These are phyloP conservation scores for Hirtodrosophila histrioides DNA, from an alignment of 2,888 invertebrate genomes.

Conservation along the genomic window DNA sequence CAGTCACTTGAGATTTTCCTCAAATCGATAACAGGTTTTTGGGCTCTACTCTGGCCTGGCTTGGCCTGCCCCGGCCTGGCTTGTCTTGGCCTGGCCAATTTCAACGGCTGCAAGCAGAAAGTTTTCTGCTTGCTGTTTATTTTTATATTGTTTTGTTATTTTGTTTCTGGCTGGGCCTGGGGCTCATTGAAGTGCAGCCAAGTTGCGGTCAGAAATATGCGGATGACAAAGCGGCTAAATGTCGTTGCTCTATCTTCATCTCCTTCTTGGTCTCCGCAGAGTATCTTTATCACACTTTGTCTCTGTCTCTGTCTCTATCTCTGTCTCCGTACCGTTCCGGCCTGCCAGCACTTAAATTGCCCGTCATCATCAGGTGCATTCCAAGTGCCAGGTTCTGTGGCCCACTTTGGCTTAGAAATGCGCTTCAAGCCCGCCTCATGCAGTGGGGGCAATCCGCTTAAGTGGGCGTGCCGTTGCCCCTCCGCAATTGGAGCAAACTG, in stretches of 20 bases:
- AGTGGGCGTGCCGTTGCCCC: constrained; percentile 44
- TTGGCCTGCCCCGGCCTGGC: background rate
- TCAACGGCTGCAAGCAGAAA: constrained; percentile 59
- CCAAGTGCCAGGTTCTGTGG: constrained; percentile 59
- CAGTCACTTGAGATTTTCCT: constrained; percentile 61
- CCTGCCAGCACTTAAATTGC: constrained; percentile 44
- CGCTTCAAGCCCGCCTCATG: constrained; percentile 8
- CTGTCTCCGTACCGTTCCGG: constrained; percentile 37
- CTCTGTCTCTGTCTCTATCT: background rate
- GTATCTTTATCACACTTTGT: constrained; percentile 4
- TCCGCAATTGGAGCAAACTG: constrained; percentile 45
- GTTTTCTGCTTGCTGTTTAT: constrained; percentile 47
- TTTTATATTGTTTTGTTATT: constrained; percentile 12
- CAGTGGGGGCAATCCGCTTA: constrained; percentile 40
- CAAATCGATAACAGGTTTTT: constrained; percentile 73
- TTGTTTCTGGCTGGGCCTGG: constrained; percentile 21
- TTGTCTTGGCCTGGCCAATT: constrained; percentile 62
- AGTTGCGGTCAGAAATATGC: constrained; percentile 59
- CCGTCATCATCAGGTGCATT: constrained; percentile 55
- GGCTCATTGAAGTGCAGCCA: constrained; percentile 60
- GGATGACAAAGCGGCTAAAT: constrained; percentile 59
- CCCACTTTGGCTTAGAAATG: constrained; percentile 48
- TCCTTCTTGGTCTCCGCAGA: background rate
- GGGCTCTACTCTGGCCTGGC: constrained; percentile 38
- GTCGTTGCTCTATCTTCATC: constrained; percentile 23